Base-by-base conservation (phyloP, 2,797 vertebrate genomes). In the Pelodytes ibericus region DNA sequence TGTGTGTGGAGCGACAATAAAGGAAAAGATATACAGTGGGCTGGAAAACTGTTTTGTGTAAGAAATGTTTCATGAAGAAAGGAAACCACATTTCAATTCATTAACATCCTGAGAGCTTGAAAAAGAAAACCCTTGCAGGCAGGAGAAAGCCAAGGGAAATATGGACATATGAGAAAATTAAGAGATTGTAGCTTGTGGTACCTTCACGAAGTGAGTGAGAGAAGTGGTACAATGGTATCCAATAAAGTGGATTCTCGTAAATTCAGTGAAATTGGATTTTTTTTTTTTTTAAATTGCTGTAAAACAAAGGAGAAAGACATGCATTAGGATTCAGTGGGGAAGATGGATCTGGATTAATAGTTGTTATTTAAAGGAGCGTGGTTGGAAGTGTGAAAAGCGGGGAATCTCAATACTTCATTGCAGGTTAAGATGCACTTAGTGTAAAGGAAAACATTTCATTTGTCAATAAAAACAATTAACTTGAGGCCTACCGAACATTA, bases 391-490 rank as follows among this genome's bases (percentile, higher is more conserved):
- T 74, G 77, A 79, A 79, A 79, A 79, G 70, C 68, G 62, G 64
- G 27, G 72, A 74, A 79, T 79, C 47, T 67, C 77, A 69, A 69
- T 63, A 74, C 64, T 79, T 79, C 70, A 74, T 69, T 79, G 77
- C 33, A 79, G 77, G 77, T 73, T 79, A 79, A 69, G 77, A 79
- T 74, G 77, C 71, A 79, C 77, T 79, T 73, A 73, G 71, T 72
- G 62, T 79, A 73, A 62, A 79, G 71, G 77, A 79, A 73, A 79
- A 79, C 77, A 79, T 79, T 79, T 79, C 73, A 79, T 79, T 74
- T 79, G 77, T 79, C 77, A 79, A 79, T 79, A 79, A 79, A 73
- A 79, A 79, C 71, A 79, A 79, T 79, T 79, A 79, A 79, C 64
- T 79, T 68, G 44, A 73, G 65, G 71, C 64, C 24, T 62, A 63